Base-by-base conservation (phyloP, 2,113 vertebrate species). In the Scopus umbretta region DNA sequence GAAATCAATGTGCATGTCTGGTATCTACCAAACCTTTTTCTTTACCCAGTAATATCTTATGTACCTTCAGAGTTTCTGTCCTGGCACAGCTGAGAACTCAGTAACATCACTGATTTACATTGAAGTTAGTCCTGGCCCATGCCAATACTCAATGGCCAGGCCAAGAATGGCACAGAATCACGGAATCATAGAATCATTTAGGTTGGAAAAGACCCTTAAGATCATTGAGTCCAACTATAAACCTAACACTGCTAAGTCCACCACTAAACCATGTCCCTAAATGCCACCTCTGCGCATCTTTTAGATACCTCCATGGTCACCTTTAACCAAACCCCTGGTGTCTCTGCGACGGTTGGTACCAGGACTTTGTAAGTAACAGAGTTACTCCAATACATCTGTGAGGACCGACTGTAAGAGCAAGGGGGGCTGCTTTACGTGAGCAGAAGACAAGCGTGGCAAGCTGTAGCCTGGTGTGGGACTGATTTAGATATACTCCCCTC, bases 391-490 rank as follows among this genome's bases (percentile, higher is more conserved):
- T 3, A 12, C 50, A 4, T 18, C 27, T 3, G 8, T 10, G 36
- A 72, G 27, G 70, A 30, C n/a, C 67, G 21, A 15, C n/a, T 4
- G 7, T 11, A 21, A 38, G 68, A 71, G 26, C 34, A 49, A 36
- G 66, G 49, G n/a, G 26, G 26, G 49, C n/a, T 8, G 49, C 70
- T 40, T 16, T 5, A 53, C 20, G 0, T 5, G 10, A 53, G 68
- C 49, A 21, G 49, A 40, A 23, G 27, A 40, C 6, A 2, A 40
- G 49, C 6, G 7, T 29, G 26, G 47, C 3, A 26, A 38, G n/a
- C 18, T 29, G 14, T 3, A 29, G n/a, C 68, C 27, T 21, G n/a
- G 19, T 6, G 4, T 3, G 3, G n/a, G n/a, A 38, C 4, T 2
- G n/a, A 52, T 36, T 38, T 22, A 7, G n/a, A n/a, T n/a, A 38